A percentile compares a stretch with the other conserved stretches of the same genome.
Evolutionary conservation across 2,797 vertebrate species (phyloP).

Genomic region (Poecile montanus): DNA sequence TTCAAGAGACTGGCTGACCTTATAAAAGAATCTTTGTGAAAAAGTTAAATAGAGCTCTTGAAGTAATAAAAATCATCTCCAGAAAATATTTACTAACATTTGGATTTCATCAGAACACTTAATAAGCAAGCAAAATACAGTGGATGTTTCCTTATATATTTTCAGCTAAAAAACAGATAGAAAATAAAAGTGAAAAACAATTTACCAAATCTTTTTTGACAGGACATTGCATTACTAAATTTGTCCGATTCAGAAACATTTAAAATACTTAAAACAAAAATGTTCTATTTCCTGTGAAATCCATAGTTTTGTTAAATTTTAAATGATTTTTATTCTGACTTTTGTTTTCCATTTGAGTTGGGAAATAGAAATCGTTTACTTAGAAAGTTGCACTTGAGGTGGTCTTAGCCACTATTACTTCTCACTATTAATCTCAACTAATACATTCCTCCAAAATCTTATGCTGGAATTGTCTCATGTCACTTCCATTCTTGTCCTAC

Average conservation of each 20-base stretch:
- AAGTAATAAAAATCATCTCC: background rate
- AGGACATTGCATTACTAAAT: background rate
- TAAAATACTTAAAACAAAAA: background rate
- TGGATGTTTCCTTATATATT: background rate
- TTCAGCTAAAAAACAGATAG: background rate
- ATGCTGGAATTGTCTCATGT: background rate
- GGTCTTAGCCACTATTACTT: background rate
- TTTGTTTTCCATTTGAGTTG: background rate
- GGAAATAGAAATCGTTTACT: background rate
- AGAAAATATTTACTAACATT: background rate
- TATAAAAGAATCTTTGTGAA: constrained; percentile 85
- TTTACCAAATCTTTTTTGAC: background rate
- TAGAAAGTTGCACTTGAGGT: background rate
- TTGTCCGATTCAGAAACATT: background rate
- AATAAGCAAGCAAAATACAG: background rate
- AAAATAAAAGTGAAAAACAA: background rate
- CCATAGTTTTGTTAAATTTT: background rate
- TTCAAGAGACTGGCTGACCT: constrained; percentile 87
- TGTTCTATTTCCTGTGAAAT: background rate
- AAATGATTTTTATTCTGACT: background rate
- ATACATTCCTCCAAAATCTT: background rate
- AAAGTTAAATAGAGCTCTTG: background rate
- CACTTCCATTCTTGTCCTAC: background rate
- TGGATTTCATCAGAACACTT: background rate
- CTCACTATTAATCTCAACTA: background rate